Evolutionary conservation across 1,140 invertebrate species (phyloP).

Genomic region (Zaprionus gabonicus): DNA sequence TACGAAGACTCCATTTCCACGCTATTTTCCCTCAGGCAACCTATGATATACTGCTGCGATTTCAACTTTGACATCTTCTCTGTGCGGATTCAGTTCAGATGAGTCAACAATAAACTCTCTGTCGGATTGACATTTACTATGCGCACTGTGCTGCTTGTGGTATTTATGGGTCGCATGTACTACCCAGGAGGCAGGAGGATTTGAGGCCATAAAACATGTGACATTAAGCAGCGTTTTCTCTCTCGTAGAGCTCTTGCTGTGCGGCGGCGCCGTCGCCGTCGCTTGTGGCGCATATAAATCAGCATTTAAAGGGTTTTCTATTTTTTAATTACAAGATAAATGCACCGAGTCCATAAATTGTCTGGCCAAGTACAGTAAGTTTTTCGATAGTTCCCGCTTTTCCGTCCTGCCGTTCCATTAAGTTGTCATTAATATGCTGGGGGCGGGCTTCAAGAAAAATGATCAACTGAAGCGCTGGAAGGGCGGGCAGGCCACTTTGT

Average conservation of each 20-base stretch:
- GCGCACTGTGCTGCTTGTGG: slow-evolving; percentile 12
- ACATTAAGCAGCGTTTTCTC: slow-evolving; percentile 26
- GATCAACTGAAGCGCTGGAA: slow-evolving; percentile 42
- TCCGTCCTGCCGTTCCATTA: slow-evolving; percentile 24
- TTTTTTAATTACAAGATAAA: slow-evolving; percentile 78
- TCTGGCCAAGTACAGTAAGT: slow-evolving; percentile 37
- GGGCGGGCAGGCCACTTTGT: slow-evolving; percentile 32
- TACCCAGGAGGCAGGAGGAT: neutral
- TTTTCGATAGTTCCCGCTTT: slow-evolving; percentile 35
- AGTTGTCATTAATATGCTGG: slow-evolving; percentile 69
- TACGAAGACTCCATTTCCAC: neutral
- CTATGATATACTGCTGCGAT: neutral
- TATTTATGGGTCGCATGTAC: slow-evolving; percentile 16
- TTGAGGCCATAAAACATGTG: slow-evolving; percentile 40
- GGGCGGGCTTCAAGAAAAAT: slow-evolving; percentile 39
- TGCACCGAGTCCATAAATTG: slow-evolving; percentile 67
- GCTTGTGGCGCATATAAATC: slow-evolving; percentile 55
- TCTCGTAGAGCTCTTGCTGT: neutral
- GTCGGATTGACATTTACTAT: slow-evolving; percentile 29
- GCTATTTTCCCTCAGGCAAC: neutral
- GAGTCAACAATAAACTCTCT: slow-evolving; percentile 19
- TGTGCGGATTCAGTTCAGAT: neutral
- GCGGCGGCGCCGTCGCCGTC: neutral
- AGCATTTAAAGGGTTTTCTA: slow-evolving; percentile 58
- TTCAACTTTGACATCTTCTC: slow-evolving; percentile 4